Evolutionary conservation across 2,888 invertebrate species (phyloP), one percentile per base, ranked within the genome.

Genomic region (Habroteleia sp.): DNA sequence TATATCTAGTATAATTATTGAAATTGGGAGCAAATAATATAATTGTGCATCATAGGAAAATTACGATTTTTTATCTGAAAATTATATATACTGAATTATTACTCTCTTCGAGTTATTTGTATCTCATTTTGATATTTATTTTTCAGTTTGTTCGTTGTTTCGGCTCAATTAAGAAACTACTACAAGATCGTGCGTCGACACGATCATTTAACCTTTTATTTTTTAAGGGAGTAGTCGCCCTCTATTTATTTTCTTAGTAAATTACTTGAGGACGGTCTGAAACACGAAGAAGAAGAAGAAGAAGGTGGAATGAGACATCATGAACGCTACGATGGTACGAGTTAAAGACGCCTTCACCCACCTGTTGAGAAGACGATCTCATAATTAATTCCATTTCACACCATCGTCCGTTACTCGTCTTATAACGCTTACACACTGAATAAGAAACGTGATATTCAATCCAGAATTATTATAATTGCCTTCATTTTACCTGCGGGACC

Each of bases 371-470:
- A 85, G 81, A 83, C 81, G 81, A 80, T 81, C 84, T 86, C 84
- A 87, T 87, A 87, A 87, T 87, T 87, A 87, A 87, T 87, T 87
- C 86, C 83, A 86, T 87, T 86, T 86, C 84, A 83, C 85, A 84
- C 86, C 84, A 83, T 81, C 84, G 81, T 82, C 75, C 72, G 76
- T 62, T 31, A 54, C 46, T 66, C 75, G 71, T 72, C 75, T 72
- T 75, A 72, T 66, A 62, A 48, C 54, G 60, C 50, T 56, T 16
- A n/a, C n/a, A 16, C 56, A 25, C 42, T 56, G 68, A 68, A 48
- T 68, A 68, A 66, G 75, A 75, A 75, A 62, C 48, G 62, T 41
- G 66, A 66, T 66, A 66, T 66, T 71, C 66, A 41, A 54, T 62
- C 56, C 27, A 42, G 54, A 62, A 56, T 68, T 66, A 54, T 54